Conservation (phyloP, 2,888 invertebrate species). For the Lasioglossum marginatum region DNA sequence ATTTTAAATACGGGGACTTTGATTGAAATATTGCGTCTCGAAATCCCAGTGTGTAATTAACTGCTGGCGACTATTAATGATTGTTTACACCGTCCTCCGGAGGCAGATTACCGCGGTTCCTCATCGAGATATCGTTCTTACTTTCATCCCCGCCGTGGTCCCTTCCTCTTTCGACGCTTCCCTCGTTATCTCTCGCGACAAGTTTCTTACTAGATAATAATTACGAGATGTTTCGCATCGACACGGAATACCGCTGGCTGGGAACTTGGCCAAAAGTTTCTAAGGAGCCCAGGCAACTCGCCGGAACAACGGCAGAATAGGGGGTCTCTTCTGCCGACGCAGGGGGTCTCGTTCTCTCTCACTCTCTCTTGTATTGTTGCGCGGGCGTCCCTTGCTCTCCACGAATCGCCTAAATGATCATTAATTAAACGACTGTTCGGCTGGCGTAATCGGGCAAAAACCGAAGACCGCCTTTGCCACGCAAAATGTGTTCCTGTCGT, state of each 20-base stretch:
- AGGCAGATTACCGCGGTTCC: slow-evolving; percentile 61
- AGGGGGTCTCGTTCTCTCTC: slow-evolving; percentile 22
- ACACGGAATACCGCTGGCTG: slow-evolving; percentile 73
- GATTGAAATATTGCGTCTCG: slow-evolving; percentile 68
- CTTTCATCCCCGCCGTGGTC: slow-evolving; percentile 27
- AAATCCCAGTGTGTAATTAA: slow-evolving; percentile 65
- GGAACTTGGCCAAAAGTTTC: slow-evolving; percentile 78
- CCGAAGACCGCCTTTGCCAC: slow-evolving; percentile 11
- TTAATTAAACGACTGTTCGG: slow-evolving; percentile 72
- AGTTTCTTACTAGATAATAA: slow-evolving; percentile 82
- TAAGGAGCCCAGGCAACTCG: slow-evolving; percentile 73
- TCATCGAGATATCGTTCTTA: slow-evolving; percentile 54
- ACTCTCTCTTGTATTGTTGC: slow-evolving; percentile 65
- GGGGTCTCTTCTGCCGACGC: slow-evolving; percentile 23
- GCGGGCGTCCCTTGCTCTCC: slow-evolving; percentile 43
- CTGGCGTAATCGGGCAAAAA: slow-evolving; percentile 57
- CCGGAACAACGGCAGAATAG: slow-evolving; percentile 62
- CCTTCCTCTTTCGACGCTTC: slow-evolving; percentile 44
- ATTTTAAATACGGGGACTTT: slow-evolving; percentile 50
- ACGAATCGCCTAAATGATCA: slow-evolving; percentile 65
- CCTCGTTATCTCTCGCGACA: slow-evolving; percentile 77
- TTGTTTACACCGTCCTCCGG: slow-evolving; percentile 63
- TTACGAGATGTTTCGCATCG: slow-evolving; percentile 80
- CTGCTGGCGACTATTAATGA: slow-evolving; percentile 70
- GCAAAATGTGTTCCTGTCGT: slow-evolving; percentile 5